These are phyloP conservation scores for Cephalotes varians DNA, from an alignment of 2,888 invertebrate genomes.

Conservation along the genomic window DNA sequence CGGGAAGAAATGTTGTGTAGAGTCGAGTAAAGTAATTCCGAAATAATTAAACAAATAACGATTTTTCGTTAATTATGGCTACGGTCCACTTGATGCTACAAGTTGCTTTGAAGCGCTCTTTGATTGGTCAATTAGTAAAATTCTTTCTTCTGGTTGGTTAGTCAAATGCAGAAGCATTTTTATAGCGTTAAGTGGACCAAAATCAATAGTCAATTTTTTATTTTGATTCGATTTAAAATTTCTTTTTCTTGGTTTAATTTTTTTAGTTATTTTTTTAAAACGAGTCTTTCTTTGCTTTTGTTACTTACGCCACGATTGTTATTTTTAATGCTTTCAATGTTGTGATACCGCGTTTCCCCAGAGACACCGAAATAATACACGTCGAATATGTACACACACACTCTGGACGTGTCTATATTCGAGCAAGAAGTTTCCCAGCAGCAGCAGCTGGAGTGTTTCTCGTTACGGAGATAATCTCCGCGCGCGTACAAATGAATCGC, in stretches of 20 bases:
- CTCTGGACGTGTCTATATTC: constrained; percentile 22
- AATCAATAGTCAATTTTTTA: background rate
- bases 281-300: background rate
- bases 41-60: background rate
- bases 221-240: background rate
- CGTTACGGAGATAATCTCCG: constrained; percentile 50
- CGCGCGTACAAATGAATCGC: constrained; percentile 41
- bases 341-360: background rate
- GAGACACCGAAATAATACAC: constrained; percentile 39
- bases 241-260: background rate
- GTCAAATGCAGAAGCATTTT: no score
- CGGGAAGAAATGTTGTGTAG: background rate
- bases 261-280: background rate
- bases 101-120: no score
- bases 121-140: no score
- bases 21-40: background rate
- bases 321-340: background rate
- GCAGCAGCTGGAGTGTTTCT: constrained; percentile 48
- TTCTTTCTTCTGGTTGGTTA: no score
- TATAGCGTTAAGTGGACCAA: no score
- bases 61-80: background rate
- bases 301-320: background rate
- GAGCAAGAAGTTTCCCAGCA: constrained; percentile 47
- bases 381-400: constrained; percentile 6
- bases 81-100: no score